phyloP scores from a whole-genome alignment of 2,113 vertebrate genomes.

The Sylvietta virens region DNA sequence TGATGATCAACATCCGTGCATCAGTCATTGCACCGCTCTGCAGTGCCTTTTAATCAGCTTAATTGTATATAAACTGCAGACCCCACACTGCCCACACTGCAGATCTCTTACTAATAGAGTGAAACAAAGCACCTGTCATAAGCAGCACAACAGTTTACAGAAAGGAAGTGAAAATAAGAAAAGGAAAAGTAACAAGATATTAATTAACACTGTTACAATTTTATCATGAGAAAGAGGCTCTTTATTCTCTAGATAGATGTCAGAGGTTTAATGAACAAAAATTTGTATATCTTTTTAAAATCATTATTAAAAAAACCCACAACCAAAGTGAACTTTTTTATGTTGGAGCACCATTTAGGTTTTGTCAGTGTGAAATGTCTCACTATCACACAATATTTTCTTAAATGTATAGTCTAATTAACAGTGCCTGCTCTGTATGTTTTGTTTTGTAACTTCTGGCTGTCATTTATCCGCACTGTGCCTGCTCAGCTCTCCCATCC shows the following conservation, averaged over 20 bases:
- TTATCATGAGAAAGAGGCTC: background rate
- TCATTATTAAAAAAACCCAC: background rate
- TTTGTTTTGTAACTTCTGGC: background rate
- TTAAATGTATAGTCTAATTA: background rate
- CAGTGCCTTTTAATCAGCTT: background rate
- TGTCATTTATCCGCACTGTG: background rate
- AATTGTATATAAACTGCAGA: background rate
- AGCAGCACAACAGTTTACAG: background rate
- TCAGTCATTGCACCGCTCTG: background rate
- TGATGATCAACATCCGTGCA: background rate
- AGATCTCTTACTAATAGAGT: background rate
- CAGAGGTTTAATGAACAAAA: background rate
- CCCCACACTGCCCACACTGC: background rate
- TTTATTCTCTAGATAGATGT: background rate
- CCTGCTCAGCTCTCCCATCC: background rate
- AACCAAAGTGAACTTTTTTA: background rate
- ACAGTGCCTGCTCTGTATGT: background rate
- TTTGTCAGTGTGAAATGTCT: background rate
- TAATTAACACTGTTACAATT: background rate
- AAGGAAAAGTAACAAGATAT: background rate
- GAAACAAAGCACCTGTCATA: background rate
- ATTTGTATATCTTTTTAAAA: background rate
- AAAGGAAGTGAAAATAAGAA: background rate
- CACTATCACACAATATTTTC: background rate
- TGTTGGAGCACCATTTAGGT: background rate